Percentiles rank a stretch among this genome's conserved stretches.
phyloP scores from a whole-genome alignment of 2,797 vertebrate species.

The Accipiter minullus region DNA sequence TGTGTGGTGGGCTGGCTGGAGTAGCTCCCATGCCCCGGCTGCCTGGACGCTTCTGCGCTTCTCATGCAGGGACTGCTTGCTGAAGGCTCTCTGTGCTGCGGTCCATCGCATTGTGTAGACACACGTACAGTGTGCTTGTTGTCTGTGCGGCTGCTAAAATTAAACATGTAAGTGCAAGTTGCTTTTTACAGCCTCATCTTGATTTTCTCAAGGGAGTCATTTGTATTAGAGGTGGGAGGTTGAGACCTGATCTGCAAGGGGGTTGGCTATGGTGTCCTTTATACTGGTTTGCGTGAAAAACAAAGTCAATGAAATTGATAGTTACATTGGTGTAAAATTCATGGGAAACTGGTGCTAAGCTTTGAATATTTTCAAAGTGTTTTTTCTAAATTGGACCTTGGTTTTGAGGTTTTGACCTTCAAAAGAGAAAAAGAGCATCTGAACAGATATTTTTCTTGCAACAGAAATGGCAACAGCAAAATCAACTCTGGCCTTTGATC shows the following conservation, averaged over 20 bases:
- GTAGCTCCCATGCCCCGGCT: accelerated
- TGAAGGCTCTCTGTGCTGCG: neutral
- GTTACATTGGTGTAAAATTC: neutral
- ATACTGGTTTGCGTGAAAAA: neutral
- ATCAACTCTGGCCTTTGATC: neutral
- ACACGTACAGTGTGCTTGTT: accelerated
- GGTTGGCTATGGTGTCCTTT: neutral
- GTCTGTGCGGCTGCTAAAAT: neutral
- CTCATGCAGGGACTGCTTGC: neutral
- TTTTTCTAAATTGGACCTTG: neutral
- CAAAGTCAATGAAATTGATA: neutral
- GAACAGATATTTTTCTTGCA: neutral
- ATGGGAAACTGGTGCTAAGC: neutral
- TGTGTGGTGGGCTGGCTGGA: neutral
- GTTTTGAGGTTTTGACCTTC: neutral
- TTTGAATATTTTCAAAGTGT: neutral
- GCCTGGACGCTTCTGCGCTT: neutral
- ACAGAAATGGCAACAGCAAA: neutral
- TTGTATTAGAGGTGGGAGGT: neutral
- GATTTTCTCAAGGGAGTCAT: neutral
- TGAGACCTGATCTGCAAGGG: neutral
- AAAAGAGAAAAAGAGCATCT: neutral
- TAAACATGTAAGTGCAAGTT: neutral
- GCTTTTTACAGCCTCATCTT: neutral
- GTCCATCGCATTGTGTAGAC: accelerated